Conservation (phyloP, 2,797 vertebrate species). For the Pangasius krempfi region DNA sequence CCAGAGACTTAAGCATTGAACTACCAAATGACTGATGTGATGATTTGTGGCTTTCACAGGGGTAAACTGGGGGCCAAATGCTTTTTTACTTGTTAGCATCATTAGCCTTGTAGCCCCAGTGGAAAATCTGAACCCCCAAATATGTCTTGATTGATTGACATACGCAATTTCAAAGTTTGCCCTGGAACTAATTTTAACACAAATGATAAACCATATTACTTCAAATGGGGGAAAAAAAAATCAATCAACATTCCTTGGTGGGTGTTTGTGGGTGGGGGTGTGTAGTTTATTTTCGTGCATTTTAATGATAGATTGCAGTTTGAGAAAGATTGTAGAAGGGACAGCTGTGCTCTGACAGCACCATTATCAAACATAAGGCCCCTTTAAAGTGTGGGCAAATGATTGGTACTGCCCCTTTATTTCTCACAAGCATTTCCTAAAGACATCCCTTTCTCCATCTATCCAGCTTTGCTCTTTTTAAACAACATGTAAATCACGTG, state of each 20-base stretch:
- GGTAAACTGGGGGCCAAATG: background rate
- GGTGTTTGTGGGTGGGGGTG: slow-evolving; percentile 55
- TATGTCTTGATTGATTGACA: background rate
- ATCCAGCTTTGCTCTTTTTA: slow-evolving; percentile 23
- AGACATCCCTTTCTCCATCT: background rate
- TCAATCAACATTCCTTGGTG: slow-evolving; percentile 61
- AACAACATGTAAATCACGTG: slow-evolving; percentile 32
- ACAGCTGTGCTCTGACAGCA: slow-evolving; percentile 34
- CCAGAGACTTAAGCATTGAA: background rate
- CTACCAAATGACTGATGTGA: background rate
- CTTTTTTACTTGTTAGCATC: background rate
- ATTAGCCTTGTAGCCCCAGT: background rate
- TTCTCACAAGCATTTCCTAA: background rate
- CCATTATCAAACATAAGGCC: slow-evolving; percentile 23
- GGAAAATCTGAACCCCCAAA: background rate
- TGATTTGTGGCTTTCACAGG: background rate
- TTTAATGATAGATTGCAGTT: slow-evolving; percentile 71
- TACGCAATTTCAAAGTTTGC: background rate
- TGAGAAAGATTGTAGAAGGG: slow-evolving; percentile 58
- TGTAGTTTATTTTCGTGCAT: slow-evolving; percentile 63
- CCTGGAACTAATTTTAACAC: background rate
- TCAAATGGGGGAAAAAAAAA: slow-evolving; percentile 59
- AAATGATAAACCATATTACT: slow-evolving; percentile 59
- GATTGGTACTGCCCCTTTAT: background rate
- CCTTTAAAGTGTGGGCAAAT: background rate